Evolutionary conservation across 2,888 invertebrate genomes (phyloP).

Genomic region (Chrysolina americana): DNA sequence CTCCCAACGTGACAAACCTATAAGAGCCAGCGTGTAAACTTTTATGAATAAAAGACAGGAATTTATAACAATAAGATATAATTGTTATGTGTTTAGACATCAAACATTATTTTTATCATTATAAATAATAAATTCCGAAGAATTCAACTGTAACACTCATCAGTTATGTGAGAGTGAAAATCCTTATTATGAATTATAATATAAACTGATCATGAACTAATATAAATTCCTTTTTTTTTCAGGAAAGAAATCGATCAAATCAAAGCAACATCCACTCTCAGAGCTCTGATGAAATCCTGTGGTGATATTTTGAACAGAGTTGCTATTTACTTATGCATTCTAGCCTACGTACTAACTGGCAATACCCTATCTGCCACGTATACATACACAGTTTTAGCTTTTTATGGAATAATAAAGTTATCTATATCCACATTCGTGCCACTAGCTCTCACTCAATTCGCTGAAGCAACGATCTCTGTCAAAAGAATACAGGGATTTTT

Average conservation of each 20-base stretch:
- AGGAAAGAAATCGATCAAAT: constrained; percentile 81
- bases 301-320: constrained; percentile 86
- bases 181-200: too few relatives aligned
- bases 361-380: constrained; percentile 72
- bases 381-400: constrained; percentile 83
- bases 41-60: too few relatives aligned
- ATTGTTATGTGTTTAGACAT: too few relatives aligned
- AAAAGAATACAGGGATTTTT: constrained; percentile 73
- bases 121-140: too few relatives aligned
- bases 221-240: constrained; percentile 28
- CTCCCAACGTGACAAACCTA: too few relatives aligned
- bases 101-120: too few relatives aligned
- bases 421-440: constrained; percentile 78
- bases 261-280: constrained; percentile 75
- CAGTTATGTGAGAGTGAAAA: too few relatives aligned
- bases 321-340: constrained; percentile 84
- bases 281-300: constrained; percentile 75
- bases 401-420: constrained; percentile 78
- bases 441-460: constrained; percentile 76
- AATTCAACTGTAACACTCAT: too few relatives aligned
- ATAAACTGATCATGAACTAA: too few relatives aligned
- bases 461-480: constrained; percentile 71
- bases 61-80: too few relatives aligned
- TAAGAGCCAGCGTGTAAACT: too few relatives aligned
- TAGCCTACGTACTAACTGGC: constrained; percentile 81